Evolutionary conservation across 2,888 invertebrate genomes (phyloP).

Genomic region (Yponomeuta plumbellus): DNA sequence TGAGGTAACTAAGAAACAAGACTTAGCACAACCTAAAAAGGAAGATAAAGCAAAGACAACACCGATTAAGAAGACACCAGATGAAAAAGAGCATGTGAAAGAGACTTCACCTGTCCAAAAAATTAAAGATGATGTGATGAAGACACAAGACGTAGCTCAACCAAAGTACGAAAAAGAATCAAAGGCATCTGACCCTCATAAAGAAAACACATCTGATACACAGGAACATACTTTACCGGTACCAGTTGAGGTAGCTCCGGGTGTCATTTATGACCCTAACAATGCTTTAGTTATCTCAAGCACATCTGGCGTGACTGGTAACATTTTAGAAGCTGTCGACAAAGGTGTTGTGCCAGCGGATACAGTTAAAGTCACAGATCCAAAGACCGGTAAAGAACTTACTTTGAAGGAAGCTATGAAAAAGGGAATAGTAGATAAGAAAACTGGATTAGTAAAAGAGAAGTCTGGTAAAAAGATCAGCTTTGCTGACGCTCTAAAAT

Average conservation of each 20-base stretch:
- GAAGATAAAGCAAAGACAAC: neutral
- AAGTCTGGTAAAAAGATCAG: constrained; percentile 80
- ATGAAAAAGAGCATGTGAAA: neutral
- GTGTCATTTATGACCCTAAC: constrained; percentile 84
- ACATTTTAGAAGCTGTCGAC: constrained; percentile 85
- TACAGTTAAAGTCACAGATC: constrained; percentile 82
- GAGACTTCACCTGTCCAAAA: neutral
- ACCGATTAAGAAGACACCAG: neutral
- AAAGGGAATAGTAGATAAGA: constrained; percentile 84
- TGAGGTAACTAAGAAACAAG: neutral
- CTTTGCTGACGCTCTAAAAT: constrained; percentile 84
- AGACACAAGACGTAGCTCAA: neutral
- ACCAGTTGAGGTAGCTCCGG: constrained; percentile 79
- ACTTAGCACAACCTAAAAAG: neutral
- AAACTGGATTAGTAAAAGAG: constrained; percentile 81
- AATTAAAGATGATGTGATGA: neutral
- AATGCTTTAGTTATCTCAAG: constrained; percentile 84
- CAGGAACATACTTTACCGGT: constrained; percentile 19
- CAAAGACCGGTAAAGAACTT: constrained; percentile 80
- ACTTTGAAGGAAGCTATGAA: constrained; percentile 86
- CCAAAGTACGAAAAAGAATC: constrained; percentile 12
- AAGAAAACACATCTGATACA: constrained; percentile 18
- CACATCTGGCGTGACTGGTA: constrained; percentile 81
- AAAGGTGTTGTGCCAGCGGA: constrained; percentile 83
- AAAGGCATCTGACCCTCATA: constrained; percentile 7